Conservation (phyloP, 1,140 invertebrate species). For the Philopotamus ludificatus region DNA sequence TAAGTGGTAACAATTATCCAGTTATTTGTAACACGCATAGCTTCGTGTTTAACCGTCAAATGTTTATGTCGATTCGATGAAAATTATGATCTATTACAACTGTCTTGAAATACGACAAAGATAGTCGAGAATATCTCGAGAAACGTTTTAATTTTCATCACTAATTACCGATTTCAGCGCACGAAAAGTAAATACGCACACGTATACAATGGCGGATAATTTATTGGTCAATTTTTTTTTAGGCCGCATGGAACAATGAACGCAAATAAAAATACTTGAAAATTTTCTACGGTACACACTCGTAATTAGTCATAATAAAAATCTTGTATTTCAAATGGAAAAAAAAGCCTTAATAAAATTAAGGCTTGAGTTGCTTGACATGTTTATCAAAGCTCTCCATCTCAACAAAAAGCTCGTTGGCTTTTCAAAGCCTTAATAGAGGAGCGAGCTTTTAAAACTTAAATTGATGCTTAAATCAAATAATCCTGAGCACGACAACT, state of each 20-base stretch:
- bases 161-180: too few relatives aligned
- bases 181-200: too few relatives aligned
- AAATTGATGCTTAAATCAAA: constrained; percentile 36
- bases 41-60: constrained; percentile 2
- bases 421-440: constrained; percentile 30
- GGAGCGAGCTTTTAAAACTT: constrained; percentile 32
- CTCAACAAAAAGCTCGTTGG: constrained; percentile 31
- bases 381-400: constrained; percentile 31
- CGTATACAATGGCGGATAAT: too few relatives aligned
- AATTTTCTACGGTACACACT: neutral
- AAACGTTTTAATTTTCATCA: too few relatives aligned
- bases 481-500: constrained; percentile 30
- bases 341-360: constrained; percentile 28
- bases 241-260: too few relatives aligned
- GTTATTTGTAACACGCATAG: constrained; percentile 27
- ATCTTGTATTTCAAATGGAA: constrained; percentile 25
- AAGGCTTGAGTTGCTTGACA: constrained; percentile 23
- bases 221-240: too few relatives aligned
- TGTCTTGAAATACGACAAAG: too few relatives aligned
- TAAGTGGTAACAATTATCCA: constrained; percentile 24
- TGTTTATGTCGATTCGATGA: too few relatives aligned
- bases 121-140: too few relatives aligned
- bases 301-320: constrained; percentile 31
- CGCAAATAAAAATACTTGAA: too few relatives aligned
- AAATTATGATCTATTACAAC: too few relatives aligned